Evolutionary conservation across 2,113 vertebrate species (phyloP), one percentile per base, ranked within the genome.

Genomic region (Chamaea fasciata): DNA sequence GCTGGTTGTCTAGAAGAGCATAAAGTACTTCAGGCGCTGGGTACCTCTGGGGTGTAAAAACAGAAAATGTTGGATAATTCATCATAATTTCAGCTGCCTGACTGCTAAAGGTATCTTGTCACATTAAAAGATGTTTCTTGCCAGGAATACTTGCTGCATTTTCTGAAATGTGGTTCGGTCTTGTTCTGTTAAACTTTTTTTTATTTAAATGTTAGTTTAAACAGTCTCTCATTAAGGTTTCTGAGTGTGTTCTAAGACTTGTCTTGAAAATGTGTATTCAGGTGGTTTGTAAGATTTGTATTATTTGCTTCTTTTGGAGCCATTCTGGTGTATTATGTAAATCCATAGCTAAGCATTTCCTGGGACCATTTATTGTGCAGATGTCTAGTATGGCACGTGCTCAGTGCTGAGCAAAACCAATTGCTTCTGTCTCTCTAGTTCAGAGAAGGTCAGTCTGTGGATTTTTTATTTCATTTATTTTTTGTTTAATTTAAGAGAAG

Each of bases 281-380:
- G 92, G 93, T 95, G 76, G 56, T 94, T 90, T 93, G 52, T 86
- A 89, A 95, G 96, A 95, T 97, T 96, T 96, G 93, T 96, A 86
- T 95, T 95, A 95, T 96, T 96, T 97, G 92, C 79, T 93, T 95
- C 76, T 96, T 95, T 81, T 91, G 94, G 96, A 96, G 94, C 85
- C 95, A 30, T 95, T 90, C 93, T 95, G 47, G 64, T 92, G 47
- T 89, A 75, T 93, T 88, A 86, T 92, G 90, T 95, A 97, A 96
- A 96, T 96, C 88, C 95, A 92, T 87, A 94, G 74, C 75, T 74
- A 87, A 94, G 71, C 85, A 78, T 96, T 96, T 96, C 90, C 92
- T 95, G 93, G 69, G 95, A 93, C 35, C 79, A 77, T 86, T 93
- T 94, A 88, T 68, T 94, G 90, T 89, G 68, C 47, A 96, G 60